Evolutionary conservation across 2,888 invertebrate genomes (phyloP).

Genomic region (Sarcophaga carnaria): DNA sequence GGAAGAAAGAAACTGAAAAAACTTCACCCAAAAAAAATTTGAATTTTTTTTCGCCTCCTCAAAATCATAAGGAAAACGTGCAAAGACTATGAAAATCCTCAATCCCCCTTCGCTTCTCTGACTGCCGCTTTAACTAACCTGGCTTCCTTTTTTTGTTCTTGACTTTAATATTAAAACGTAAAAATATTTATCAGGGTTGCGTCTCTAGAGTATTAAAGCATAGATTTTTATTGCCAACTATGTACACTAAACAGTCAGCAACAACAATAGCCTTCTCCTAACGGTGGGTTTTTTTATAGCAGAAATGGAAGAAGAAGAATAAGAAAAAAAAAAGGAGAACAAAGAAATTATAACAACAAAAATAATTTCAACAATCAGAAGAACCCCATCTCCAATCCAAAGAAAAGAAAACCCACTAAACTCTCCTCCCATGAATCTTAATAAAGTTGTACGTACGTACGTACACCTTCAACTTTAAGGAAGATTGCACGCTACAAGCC

Average conservation of each 20-base stretch:
- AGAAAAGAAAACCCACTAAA: not conserved
- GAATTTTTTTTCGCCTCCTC: not conserved
- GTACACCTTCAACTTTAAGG: not conserved
- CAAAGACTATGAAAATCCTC: slow-evolving; percentile 42
- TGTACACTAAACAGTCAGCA: not conserved
- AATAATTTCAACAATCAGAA: not conserved
- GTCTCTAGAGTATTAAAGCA: slow-evolving; percentile 19
- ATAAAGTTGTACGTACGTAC: slow-evolving; percentile 18
- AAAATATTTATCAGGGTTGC: slow-evolving; percentile 13
- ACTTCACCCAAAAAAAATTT: slow-evolving; percentile 40
- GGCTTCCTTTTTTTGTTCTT: not conserved
- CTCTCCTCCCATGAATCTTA: slow-evolving; percentile 8
- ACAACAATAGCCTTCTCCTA: not conserved
- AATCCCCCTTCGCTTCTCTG: not conserved
- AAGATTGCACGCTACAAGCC: no score
- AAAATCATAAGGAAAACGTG: slow-evolving; percentile 57
- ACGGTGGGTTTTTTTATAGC: slow-evolving; percentile 18
- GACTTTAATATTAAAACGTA: not conserved
- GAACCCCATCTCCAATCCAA: not conserved
- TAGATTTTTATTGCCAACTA: slow-evolving; percentile 27
- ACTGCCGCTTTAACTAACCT: not conserved
- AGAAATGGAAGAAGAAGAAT: not conserved
- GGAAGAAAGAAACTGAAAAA: not conserved
- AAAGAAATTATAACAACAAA: not conserved
- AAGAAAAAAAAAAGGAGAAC: not conserved